These are phyloP conservation scores for Oncopodura yosiiana DNA, from an alignment of 1,140 invertebrate species.

Conservation along the genomic window DNA sequence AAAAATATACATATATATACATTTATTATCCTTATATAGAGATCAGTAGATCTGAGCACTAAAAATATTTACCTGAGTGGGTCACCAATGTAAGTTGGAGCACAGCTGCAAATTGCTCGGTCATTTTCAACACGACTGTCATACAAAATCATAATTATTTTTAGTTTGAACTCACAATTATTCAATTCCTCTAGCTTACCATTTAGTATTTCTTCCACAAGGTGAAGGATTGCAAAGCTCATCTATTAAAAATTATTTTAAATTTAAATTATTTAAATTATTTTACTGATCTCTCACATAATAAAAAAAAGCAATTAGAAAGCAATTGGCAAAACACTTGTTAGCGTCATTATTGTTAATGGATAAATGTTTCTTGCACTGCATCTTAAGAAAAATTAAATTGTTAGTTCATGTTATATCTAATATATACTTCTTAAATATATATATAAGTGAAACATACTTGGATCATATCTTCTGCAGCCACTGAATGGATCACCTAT, in stretches of 20 bases:
- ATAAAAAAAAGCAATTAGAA: background rate
- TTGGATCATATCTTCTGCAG: conserved; percentile 53
- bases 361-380: too few species aligned
- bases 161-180: conserved; percentile 50
- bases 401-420: background rate
- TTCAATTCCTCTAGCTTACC: conserved; percentile 43
- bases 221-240: conserved; percentile 67
- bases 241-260: conserved; percentile 43
- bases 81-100: conserved; percentile 59
- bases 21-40: background rate
- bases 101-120: conserved; percentile 64
- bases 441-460: conserved; percentile 39
- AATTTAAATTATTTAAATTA: background rate
- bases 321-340: background rate
- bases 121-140: conserved; percentile 47
- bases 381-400: background rate
- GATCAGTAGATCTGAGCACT: background rate
- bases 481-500: conserved; percentile 47
- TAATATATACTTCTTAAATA: background rate
- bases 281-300: too few species aligned
- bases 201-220: conserved; percentile 67
- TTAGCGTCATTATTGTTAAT: background rate
- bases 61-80: conserved; percentile 49
- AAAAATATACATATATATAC: conserved; percentile 6
- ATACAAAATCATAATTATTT: conserved; percentile 27